Evolutionary conservation across 2,113 vertebrate genomes (phyloP).

Genomic region (Stigmatopora argus): DNA sequence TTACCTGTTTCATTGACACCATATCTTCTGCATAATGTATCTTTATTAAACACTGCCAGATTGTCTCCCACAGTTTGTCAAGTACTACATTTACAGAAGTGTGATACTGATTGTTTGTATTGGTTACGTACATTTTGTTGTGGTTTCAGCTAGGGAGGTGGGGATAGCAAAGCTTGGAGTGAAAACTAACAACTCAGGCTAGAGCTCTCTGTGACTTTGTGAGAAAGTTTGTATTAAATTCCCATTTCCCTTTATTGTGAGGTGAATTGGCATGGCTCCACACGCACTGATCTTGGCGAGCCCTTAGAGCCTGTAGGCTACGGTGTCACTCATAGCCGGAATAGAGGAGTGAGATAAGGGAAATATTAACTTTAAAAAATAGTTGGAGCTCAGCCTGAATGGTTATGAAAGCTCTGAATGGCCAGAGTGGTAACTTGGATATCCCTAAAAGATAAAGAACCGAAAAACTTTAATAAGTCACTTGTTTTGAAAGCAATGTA

Average conservation of each 20-base stretch:
- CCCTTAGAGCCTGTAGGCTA: slow-evolving; percentile 37
- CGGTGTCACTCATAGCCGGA: slow-evolving; percentile 48
- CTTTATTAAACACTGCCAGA: slow-evolving; percentile 6
- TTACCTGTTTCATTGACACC: neutral
- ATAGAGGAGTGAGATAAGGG: neutral
- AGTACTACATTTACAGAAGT: slow-evolving; percentile 13
- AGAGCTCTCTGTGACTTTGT: slow-evolving; percentile 62
- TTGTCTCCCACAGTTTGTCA: neutral
- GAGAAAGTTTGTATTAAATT: slow-evolving; percentile 78
- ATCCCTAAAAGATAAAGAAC: slow-evolving; percentile 51
- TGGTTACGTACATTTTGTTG: slow-evolving; percentile 52
- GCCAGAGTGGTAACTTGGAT: slow-evolving; percentile 25
- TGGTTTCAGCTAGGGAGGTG: slow-evolving; percentile 41
- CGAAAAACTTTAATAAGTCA: slow-evolving; percentile 14
- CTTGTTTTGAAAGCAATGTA: slow-evolving; percentile 5
- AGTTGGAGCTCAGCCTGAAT: slow-evolving; percentile 22
- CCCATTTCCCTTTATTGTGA: slow-evolving; percentile 77
- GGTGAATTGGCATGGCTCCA: slow-evolving; percentile 66
- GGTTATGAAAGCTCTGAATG: slow-evolving; percentile 16
- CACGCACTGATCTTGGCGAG: slow-evolving; percentile 59
- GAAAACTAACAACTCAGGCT: slow-evolving; percentile 30
- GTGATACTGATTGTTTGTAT: slow-evolving; percentile 21
- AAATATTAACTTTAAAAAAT: neutral
- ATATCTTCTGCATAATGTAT: neutral
- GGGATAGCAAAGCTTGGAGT: slow-evolving; percentile 28